Evolutionary conservation across 2,797 vertebrate species (phyloP).

Genomic region (Champsocephalus esox): DNA sequence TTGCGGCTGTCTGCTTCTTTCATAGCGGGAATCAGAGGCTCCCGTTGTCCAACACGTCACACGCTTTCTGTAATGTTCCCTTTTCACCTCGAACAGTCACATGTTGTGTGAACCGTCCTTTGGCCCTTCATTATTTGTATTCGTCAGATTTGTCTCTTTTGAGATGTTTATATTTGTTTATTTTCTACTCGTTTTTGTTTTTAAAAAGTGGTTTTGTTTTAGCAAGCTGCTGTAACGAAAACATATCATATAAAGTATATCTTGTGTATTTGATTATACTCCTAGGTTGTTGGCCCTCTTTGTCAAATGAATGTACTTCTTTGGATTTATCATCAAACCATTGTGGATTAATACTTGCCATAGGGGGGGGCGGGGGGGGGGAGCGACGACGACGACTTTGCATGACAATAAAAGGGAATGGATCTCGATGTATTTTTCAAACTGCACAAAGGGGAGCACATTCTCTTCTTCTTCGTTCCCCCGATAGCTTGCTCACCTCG

Average conservation of each 20-base stretch:
- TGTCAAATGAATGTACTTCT: not conserved
- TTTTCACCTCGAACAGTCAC: no score
- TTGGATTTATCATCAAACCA: slow-evolving; percentile 19
- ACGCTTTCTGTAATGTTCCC: no score
- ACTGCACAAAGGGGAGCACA: slow-evolving; percentile 63
- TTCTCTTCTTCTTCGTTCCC: slow-evolving; percentile 52
- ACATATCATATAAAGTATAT: no score
- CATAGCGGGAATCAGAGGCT: slow-evolving; percentile 9
- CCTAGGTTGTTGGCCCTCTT: not conserved
- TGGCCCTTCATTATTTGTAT: no score
- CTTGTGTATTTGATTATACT: no score
- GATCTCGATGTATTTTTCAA: slow-evolving; percentile 70
- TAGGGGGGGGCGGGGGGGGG: not conserved
- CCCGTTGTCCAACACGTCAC: not conserved
- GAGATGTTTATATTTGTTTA: no score
- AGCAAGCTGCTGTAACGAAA: no score
- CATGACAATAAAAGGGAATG: slow-evolving; percentile 69
- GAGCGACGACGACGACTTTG: slow-evolving; percentile 40
- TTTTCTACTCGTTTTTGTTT: no score
- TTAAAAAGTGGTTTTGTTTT: no score
- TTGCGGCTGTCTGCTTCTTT: slow-evolving; percentile 33
- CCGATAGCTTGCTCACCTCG: slow-evolving; percentile 39
- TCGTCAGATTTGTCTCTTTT: no score
- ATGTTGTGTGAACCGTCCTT: no score
- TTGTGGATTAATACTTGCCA: slow-evolving; percentile 31